Conservation (phyloP, 2,888 invertebrate species). For the Strigamia maritima region DNA sequence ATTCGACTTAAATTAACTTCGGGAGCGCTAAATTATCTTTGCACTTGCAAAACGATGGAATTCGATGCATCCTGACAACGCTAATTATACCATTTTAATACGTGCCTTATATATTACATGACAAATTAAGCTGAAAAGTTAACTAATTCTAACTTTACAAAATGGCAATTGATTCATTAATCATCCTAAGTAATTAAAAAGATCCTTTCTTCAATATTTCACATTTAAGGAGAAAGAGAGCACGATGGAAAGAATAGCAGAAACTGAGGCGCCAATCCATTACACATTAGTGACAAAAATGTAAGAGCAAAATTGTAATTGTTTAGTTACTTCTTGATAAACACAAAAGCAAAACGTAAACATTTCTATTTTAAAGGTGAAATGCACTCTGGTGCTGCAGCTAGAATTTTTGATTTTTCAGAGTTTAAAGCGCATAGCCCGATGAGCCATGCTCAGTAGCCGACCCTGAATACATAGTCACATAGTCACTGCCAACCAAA, state of each 20-base stretch:
- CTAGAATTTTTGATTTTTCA: too few species aligned
- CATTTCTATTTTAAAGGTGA: too few species aligned
- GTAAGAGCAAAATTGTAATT: too few species aligned
- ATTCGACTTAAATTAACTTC: slow-evolving; percentile 18
- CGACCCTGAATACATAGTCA: too few species aligned
- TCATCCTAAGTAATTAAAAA: slow-evolving; percentile 11
- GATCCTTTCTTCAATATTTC: neutral
- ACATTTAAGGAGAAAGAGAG: neutral
- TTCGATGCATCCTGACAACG: slow-evolving; percentile 20
- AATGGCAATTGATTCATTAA: neutral
- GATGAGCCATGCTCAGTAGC: too few species aligned
- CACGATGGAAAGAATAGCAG: neutral
- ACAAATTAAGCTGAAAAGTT: slow-evolving; percentile 17
- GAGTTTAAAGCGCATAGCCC: too few species aligned
- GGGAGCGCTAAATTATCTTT: neutral
- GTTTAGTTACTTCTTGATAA: too few species aligned
- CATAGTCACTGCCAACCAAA: too few species aligned
- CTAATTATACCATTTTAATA: slow-evolving; percentile 8
- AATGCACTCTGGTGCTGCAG: too few species aligned
- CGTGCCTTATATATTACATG: neutral
- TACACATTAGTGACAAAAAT: neutral
- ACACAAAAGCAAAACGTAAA: too few species aligned
- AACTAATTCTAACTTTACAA: neutral
- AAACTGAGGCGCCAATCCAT: neutral
- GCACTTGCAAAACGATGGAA: neutral